Evolutionary conservation across 1,140 invertebrate genomes (phyloP).

Genomic region (Lucilia sericata): DNA sequence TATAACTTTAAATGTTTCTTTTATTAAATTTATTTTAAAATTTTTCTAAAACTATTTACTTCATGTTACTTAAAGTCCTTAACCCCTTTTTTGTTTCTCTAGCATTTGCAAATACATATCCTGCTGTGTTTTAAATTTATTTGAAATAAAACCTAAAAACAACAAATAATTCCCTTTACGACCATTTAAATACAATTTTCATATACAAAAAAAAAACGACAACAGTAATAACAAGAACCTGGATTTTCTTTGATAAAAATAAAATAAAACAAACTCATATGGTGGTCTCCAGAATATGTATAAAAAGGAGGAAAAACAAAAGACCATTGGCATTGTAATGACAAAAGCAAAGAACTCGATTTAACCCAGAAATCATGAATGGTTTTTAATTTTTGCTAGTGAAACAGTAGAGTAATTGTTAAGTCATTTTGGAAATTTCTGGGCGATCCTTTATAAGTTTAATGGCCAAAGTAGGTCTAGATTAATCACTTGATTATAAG

Average conservation of each 20-base stretch:
- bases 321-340: neutral
- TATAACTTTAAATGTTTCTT: neutral
- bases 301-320: conserved; percentile 2
- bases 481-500: no score
- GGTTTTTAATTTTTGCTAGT: neutral
- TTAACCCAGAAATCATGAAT: conserved; percentile 9
- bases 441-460: no score
- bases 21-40: neutral
- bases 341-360: conserved; percentile 15
- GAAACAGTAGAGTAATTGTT: neutral
- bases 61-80: conserved; percentile 5
- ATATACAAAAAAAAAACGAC: conserved; percentile 36
- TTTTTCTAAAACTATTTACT: neutral
- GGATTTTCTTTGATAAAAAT: conserved; percentile 48
- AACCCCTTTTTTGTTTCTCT: conserved; percentile 5
- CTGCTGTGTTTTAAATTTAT: conserved; percentile 37
- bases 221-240: conserved; percentile 7
- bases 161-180: conserved; percentile 55
- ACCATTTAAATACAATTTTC: conserved; percentile 53
- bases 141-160: conserved; percentile 49
- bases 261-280: conserved; percentile 48
- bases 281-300: neutral
- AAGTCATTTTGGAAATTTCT: neutral
- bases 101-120: neutral
- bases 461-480: no score